Conservation (phyloP, 2,888 invertebrate genomes). For the Ellobium chinense region DNA sequence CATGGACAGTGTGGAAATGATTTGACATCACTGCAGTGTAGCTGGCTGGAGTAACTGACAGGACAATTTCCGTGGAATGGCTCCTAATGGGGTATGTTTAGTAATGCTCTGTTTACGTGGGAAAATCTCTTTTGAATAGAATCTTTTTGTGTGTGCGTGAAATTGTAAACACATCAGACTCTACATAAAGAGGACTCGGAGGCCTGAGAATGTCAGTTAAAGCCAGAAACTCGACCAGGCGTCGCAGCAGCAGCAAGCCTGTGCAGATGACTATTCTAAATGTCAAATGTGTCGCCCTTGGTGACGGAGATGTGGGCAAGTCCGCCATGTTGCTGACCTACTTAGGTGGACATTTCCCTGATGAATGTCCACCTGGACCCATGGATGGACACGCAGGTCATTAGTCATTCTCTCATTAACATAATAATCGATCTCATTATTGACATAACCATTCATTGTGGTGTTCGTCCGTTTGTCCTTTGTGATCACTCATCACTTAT, state of each 20-base stretch:
- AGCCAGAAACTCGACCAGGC: neutral
- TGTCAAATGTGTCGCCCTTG: slow-evolving; percentile 57
- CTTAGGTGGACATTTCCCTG: slow-evolving; percentile 62
- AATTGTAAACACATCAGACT: too few species aligned
- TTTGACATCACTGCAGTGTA: too few species aligned
- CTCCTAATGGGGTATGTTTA: too few species aligned
- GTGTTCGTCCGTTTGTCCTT: neutral
- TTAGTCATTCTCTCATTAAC: neutral
- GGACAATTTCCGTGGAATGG: too few species aligned
- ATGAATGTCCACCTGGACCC: slow-evolving; percentile 51
- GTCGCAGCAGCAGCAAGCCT: slow-evolving; percentile 6
- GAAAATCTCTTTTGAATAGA: neutral
- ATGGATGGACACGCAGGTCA: slow-evolving; percentile 54
- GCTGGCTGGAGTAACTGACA: too few species aligned
- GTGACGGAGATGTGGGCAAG: slow-evolving; percentile 70
- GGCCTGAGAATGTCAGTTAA: neutral
- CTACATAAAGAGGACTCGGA: too few species aligned
- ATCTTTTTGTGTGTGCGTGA: too few species aligned
- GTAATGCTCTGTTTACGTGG: neutral
- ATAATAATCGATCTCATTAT: neutral
- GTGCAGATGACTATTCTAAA: slow-evolving; percentile 11
- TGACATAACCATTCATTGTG: neutral
- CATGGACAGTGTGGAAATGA: too few species aligned
- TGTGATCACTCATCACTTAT: neutral
- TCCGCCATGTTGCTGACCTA: slow-evolving; percentile 66